Evolutionary conservation across 2,888 invertebrate genomes (phyloP).

Genomic region (Amaurobius ferox): DNA sequence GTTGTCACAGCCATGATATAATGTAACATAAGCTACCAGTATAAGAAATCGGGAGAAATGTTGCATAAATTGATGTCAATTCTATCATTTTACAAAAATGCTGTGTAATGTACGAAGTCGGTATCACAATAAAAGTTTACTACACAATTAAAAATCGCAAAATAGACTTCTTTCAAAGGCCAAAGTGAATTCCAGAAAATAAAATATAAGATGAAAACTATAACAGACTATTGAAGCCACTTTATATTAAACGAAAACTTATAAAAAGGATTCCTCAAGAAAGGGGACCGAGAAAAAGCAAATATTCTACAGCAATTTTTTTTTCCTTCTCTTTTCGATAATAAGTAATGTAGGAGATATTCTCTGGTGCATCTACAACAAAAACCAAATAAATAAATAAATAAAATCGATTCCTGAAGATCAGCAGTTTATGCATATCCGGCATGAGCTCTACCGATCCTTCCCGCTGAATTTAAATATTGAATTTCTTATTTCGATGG

Average conservation of each 20-base stretch:
- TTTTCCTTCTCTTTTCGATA: background rate
- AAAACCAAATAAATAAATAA: conserved; percentile 9
- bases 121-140: no score
- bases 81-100: no score
- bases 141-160: no score
- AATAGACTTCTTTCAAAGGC: background rate
- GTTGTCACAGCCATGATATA: no score
- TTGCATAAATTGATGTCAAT: no score
- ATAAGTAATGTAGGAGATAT: conserved; percentile 5
- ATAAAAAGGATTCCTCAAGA: background rate
- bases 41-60: background rate
- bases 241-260: background rate
- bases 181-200: background rate
- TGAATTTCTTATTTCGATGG: conserved; percentile 12
- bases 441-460: background rate
- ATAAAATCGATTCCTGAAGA: conserved; percentile 10
- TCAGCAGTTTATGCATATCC: conserved; percentile 14
- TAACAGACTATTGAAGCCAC: no score
- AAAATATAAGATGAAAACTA: background rate
- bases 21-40: no score
- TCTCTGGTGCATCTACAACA: background rate
- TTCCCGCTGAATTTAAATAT: conserved; percentile 9
- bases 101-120: no score
- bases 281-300: background rate
- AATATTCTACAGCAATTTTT: background rate